These are phyloP conservation scores for Prietella phreatophila DNA, from an alignment of 2,113 vertebrate species.

Conservation along the genomic window DNA sequence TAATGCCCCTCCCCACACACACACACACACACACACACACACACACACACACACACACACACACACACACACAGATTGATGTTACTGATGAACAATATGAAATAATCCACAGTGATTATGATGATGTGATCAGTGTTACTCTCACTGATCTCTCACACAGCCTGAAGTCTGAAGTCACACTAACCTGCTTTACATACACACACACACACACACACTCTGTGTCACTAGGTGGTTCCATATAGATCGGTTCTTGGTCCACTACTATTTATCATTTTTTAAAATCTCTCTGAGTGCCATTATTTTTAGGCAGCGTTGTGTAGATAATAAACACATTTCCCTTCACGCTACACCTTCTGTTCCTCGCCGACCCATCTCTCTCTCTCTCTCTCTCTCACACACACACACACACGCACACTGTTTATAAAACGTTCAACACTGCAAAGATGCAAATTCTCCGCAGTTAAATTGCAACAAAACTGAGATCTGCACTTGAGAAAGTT, in stretches of 20 bases:
- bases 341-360: neutral
- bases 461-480: neutral
- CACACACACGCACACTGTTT: neutral
- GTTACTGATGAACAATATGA: neutral
- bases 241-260: neutral
- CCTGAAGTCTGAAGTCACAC: neutral
- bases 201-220: neutral
- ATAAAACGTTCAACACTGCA: neutral
- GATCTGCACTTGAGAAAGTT: neutral
- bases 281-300: neutral
- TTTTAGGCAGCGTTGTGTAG: neutral
- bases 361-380: neutral
- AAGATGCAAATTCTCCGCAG: neutral
- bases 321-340: neutral
- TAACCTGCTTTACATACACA: neutral
- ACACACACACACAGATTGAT: neutral
- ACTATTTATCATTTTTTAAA: neutral
- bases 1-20: neutral
- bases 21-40: too few relatives aligned
- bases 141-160: neutral
- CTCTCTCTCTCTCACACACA: too few relatives aligned
- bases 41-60: neutral
- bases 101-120: neutral
- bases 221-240: neutral
- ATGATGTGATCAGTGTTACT: neutral